phyloP scores from a whole-genome alignment of 2,888 invertebrate genomes.

The Laothoe populi region DNA sequence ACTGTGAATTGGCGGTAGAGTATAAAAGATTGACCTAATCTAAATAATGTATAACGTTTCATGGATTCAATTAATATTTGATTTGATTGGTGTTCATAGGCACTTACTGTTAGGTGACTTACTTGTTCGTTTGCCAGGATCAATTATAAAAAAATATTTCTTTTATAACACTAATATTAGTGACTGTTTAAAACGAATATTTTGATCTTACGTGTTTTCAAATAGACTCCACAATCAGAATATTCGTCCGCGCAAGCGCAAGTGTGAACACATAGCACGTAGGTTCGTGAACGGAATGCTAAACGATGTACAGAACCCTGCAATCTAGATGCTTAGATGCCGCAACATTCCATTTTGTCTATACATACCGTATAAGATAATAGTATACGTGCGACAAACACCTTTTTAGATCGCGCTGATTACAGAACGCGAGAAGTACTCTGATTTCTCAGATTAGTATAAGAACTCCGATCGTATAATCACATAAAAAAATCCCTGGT shows the following conservation, averaged over 20 bases:
- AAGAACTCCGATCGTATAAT: neutral
- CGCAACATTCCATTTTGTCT: conserved; percentile 44
- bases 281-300: conserved; percentile 59
- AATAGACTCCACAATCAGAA: conserved; percentile 33
- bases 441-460: conserved; percentile 49
- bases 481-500: conserved; percentile 13
- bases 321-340: conserved; percentile 55
- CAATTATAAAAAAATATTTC: no score
- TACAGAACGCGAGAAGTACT: conserved; percentile 43
- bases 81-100: no score
- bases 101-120: no score
- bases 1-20: no score
- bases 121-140: no score
- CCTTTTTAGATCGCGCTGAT: conserved; percentile 54
- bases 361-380: conserved; percentile 37
- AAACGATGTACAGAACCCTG: conserved; percentile 55
- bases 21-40: no score
- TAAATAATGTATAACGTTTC: no score
- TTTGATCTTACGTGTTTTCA: conserved; percentile 5
- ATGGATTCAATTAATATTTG: no score
- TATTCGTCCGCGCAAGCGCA: conserved; percentile 49
- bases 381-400: conserved; percentile 39
- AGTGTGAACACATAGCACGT: conserved; percentile 55
- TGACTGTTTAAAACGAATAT: neutral
- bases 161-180: no score